Conservation (phyloP, 2,888 invertebrate species). For the Hirtodrosophila confusa region DNA sequence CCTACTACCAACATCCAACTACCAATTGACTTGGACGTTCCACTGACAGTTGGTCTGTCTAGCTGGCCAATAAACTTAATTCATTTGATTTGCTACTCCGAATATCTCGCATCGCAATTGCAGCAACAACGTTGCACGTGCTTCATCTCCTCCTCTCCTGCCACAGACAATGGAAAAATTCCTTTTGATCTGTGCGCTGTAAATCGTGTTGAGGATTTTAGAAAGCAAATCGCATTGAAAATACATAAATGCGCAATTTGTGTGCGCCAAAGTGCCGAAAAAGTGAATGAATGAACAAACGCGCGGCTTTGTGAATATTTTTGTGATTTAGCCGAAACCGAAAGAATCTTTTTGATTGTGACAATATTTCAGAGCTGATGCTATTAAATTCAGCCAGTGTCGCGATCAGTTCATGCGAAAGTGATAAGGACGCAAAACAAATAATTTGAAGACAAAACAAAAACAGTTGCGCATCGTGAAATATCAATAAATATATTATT, state of each 20-base stretch:
- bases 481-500: slow-evolving; percentile 1
- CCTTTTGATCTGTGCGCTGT: slow-evolving; percentile 42
- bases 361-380: slow-evolving; percentile 10
- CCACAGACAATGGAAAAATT: slow-evolving; percentile 36
- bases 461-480: slow-evolving; percentile 4
- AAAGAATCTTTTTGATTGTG: slow-evolving; percentile 2
- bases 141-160: not conserved
- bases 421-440: slow-evolving; percentile 44
- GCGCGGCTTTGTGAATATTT: slow-evolving; percentile 9
- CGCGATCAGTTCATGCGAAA: slow-evolving; percentile 19
- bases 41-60: slow-evolving; percentile 31
- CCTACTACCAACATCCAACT: slow-evolving; percentile 2
- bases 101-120: slow-evolving; percentile 11
- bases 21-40: slow-evolving; percentile 19
- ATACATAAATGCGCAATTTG: slow-evolving; percentile 66
- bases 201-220: slow-evolving; percentile 29
- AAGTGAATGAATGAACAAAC: slow-evolving; percentile 34
- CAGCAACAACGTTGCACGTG: slow-evolving; percentile 23
- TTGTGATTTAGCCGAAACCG: slow-evolving; percentile 9
- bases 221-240: slow-evolving; percentile 54
- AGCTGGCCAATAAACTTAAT: slow-evolving; percentile 49
- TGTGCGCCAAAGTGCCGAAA: slow-evolving; percentile 23
- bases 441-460: slow-evolving; percentile 16
- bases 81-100: slow-evolving; percentile 52
- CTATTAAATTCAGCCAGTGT: slow-evolving; percentile 10